A percentile compares a stretch with the other conserved stretches of the same genome.
Evolutionary conservation across 2,888 invertebrate species (phyloP).

Genomic region (Andrena trimmerana): DNA sequence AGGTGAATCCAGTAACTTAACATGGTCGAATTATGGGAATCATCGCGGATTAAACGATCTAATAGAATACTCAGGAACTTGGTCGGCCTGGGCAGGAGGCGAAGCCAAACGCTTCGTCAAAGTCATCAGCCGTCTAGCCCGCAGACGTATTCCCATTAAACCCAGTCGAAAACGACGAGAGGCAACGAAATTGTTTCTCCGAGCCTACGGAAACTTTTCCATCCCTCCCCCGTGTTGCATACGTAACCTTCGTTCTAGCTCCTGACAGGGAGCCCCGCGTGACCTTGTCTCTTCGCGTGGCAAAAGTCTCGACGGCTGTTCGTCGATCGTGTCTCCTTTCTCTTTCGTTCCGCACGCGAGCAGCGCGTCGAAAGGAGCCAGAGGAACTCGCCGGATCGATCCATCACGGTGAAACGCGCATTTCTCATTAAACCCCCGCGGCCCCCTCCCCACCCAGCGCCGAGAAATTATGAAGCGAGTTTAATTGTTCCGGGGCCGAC

Average conservation of each 20-base stretch:
- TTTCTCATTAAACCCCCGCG: constrained; percentile 76
- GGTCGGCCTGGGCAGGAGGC: constrained; percentile 12
- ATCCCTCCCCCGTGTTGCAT: constrained; percentile 32
- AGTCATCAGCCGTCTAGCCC: constrained; percentile 29
- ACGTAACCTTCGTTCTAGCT: constrained; percentile 46
- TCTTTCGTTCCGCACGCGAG: constrained; percentile 67
- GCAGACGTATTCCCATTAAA: constrained; percentile 68
- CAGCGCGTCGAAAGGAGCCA: constrained; percentile 32
- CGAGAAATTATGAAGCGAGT: constrained; percentile 77
- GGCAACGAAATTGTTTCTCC: constrained; percentile 66
- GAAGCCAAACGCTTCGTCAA: constrained; percentile 49
- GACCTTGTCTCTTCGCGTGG: constrained; percentile 63
- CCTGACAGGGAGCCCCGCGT: constrained; percentile 63
- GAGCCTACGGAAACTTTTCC: constrained; percentile 57
- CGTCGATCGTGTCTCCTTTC: constrained; percentile 58
- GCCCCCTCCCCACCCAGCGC: constrained; percentile 6
- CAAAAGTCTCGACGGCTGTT: constrained; percentile 36
- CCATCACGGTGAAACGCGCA: constrained; percentile 73
- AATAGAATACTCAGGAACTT: constrained; percentile 16
- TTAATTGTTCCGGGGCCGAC: constrained; percentile 75
- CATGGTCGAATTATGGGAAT: too few species aligned
- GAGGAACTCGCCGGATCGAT: constrained; percentile 66
- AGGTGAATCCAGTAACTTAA: too few species aligned
- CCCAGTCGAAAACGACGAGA: constrained; percentile 42
- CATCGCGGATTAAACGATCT: background rate